Percentiles rank a stretch among this genome's conserved stretches.
Conservation (phyloP, 92 coral and sea anemone genomes). For the Diadumene lineata region DNA sequence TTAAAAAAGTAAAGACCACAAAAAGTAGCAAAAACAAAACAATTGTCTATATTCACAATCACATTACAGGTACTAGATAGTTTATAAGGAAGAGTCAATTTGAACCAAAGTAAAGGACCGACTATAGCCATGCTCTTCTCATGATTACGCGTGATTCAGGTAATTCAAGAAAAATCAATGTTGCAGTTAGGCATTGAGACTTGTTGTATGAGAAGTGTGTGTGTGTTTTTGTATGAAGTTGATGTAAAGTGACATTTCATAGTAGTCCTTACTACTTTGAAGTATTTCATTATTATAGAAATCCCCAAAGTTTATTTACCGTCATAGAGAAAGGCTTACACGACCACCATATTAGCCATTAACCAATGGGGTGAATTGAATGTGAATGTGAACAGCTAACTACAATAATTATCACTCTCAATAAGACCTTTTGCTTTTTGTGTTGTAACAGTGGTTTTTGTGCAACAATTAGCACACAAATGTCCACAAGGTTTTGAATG, state of each 20-base stretch:
- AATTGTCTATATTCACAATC: no score
- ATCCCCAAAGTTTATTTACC: constrained; percentile 16
- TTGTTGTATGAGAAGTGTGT: no score
- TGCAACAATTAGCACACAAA: constrained; percentile 1
- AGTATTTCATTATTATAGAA: not conserved
- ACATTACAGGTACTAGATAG: not conserved
- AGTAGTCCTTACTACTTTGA: not conserved
- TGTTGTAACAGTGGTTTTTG: not conserved
- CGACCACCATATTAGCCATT: not conserved
- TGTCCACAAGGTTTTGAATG: not conserved
- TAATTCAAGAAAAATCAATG: no score
- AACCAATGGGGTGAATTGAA: not conserved
- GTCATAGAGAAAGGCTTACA: not conserved
- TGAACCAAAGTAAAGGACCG: not conserved
- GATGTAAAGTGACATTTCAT: constrained; percentile 2
- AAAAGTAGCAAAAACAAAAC: not conserved
- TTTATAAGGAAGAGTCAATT: not conserved
- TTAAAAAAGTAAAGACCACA: constrained; percentile 14
- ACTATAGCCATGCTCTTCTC: not conserved
- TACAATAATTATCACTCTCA: constrained; percentile 2
- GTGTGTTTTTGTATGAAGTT: not conserved
- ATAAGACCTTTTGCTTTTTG: not conserved
- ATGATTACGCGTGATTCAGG: no score
- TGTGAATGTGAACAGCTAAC: constrained; percentile 1
- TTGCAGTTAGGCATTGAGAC: no score